Evolutionary conservation across 2,888 invertebrate species (phyloP).

Genomic region (Pheosia tremula): DNA sequence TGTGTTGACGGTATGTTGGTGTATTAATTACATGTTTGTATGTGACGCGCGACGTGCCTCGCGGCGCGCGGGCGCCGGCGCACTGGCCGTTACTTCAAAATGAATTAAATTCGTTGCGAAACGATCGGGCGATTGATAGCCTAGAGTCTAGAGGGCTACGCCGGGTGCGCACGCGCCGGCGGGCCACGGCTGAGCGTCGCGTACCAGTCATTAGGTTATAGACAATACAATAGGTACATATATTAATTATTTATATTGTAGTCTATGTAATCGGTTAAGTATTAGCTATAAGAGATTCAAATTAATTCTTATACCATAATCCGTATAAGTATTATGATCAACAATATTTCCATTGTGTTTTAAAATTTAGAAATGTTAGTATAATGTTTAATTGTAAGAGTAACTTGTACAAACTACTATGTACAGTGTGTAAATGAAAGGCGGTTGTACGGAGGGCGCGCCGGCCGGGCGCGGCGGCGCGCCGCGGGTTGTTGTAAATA

Average conservation of each 20-base stretch:
- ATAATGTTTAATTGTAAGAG: conserved; percentile 56
- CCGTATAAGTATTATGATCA: conserved; percentile 81
- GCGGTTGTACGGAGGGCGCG: conserved; percentile 44
- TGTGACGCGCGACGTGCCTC: conserved; percentile 36
- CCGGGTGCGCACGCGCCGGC: conserved; percentile 14
- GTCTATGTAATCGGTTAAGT: conserved; percentile 69
- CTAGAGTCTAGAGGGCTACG: not conserved
- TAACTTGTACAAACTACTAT: conserved; percentile 80
- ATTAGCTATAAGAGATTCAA: conserved; percentile 71
- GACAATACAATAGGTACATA: conserved; percentile 59
- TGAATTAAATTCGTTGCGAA: conserved; percentile 4
- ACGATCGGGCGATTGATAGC: not conserved
- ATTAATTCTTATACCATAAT: conserved; percentile 73
- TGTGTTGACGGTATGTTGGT: conserved; percentile 53
- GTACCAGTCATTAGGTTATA: conserved; percentile 78
- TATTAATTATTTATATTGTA: conserved; percentile 72
- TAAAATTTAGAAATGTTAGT: conserved; percentile 69
- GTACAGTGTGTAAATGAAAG: conserved; percentile 71
- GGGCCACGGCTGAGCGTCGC: conserved; percentile 71
- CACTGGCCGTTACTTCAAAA: conserved; percentile 3
- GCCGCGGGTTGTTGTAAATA: conserved; percentile 75
- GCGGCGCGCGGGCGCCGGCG: conserved; percentile 7
- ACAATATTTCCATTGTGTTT: conserved; percentile 80
- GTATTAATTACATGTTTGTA: conserved; percentile 42
- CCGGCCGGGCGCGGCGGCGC: conserved; percentile 40